Evolutionary conservation across 2,113 vertebrate species (phyloP), one percentile per base, ranked within the genome.

Genomic region (Lasiurus borealis): DNA sequence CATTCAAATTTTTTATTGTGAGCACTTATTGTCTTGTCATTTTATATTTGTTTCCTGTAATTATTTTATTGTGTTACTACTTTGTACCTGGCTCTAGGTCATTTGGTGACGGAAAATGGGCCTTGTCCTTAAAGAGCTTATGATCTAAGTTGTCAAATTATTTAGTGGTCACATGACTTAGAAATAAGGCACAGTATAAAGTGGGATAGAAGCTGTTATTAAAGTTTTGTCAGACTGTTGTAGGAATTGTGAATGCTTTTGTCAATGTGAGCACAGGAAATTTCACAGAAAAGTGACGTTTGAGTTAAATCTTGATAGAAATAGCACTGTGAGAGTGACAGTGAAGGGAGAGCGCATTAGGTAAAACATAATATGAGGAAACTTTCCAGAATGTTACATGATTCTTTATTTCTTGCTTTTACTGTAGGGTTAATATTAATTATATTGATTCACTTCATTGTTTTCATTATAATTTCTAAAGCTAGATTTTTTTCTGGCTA

Each of bases 401-500:
- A 73, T 48, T 94, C 10, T n/a, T 77, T 31, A 76, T 52, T 76
- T 21, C 15, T 40, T 85, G 46, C 21, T 71, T 76, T 80, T 78
- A 36, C 15, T 84, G 2, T 76, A 72, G 9, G 16, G 59, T 66
- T 77, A 6, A 48, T 85, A 52, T 62, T 82, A 57, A 54, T 64
- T 93, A n/a, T 34, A 66, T 66, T 71, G 12, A 10, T 62, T 94
- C 72, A 44, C 82, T 95, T 90, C 40, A 40, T 31, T 31, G 57
- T 82, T 93, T 69, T 46, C 64, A 25, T 44, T 90, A 90, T 73
- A 4, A 50, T 19, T 90, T 31, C 7, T 73, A 3, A 80, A 80
- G 14, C n/a, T 85, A 1, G 54, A 73, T 62, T 93, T 93, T 76
- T 91, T 77, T 82, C 15, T 92, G 16, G 10, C 16, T 90, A 78